Evolutionary conservation across 2,888 invertebrate genomes (phyloP), one percentile per base, ranked within the genome.

Genomic region (Lithophane socia): DNA sequence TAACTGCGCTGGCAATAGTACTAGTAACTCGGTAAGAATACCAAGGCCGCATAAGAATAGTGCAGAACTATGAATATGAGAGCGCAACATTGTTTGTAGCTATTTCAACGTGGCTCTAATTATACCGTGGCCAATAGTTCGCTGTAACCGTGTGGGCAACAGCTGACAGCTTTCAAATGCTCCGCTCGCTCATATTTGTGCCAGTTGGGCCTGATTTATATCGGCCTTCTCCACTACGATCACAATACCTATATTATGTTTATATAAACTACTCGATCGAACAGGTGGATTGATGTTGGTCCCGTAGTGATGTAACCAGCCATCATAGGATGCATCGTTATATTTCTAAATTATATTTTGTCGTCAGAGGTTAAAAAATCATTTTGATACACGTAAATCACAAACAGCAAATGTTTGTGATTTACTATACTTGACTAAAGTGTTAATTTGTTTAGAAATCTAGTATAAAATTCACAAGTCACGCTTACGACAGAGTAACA

Each of bases 21-120:
- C 88, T 83, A 89, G 91, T 91, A 91, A 91, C 91, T 91, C 88
- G 79, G 92, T 92, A 92, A 89, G 89, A 91, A 91, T 86, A 88
- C 91, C 94, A 95, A 95, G 95, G 95, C 87, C 94, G 88, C 81
- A 84, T 92, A 86, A 93, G 94, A 94, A 95, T 94, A 95, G 92
- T 93, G 90, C 89, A 88, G 85, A 87, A 82, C 90, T 91, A 93
- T 92, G 93, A 92, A 93, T 83, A 87, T 92, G 89, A 88, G 90
- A 89, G 87, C 90, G 90, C 90, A 92, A 93, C 91, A 92, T 91
- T 94, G 93, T 93, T 92, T 92, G 91, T 89, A 85, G 87, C 92
- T 92, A 91, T 92, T 93, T 91, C 89, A 88, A 91, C 90, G 90
- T 88, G 88, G 84, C 89, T 90, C 93, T 94, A 94, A 92, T 93